Percentiles rank a stretch among this genome's conserved stretches.
Conservation (phyloP, 2,113 vertebrate species). For the Danionella cerebrum region DNA sequence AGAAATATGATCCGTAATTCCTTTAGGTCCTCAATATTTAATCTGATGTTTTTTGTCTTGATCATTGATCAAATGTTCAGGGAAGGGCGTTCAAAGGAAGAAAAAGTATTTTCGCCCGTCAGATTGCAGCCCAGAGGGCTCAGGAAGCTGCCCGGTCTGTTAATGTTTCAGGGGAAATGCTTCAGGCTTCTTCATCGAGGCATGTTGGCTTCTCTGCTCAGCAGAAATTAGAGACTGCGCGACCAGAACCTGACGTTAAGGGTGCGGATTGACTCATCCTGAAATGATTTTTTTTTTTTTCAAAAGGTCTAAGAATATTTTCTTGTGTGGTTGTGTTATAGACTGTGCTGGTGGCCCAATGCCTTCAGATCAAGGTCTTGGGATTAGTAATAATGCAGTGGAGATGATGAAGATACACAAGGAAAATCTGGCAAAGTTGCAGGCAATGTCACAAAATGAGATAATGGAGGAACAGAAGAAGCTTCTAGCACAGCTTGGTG, state of each 20-base stretch:
- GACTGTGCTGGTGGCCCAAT: conserved; percentile 44
- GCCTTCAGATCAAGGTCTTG: conserved; percentile 79
- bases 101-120: conserved; percentile 90
- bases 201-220: conserved; percentile 17
- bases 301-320: too few species aligned
- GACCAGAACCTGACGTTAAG: neutral
- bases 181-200: neutral
- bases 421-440: conserved; percentile 79
- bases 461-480: conserved; percentile 78
- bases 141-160: conserved; percentile 35
- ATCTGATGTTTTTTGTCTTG: neutral
- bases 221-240: conserved; percentile 43
- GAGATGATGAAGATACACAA: conserved; percentile 80
- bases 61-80: conserved; percentile 26
- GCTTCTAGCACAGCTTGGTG: conserved; percentile 81
- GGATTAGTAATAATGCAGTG: conserved; percentile 46
- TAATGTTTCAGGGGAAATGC: conserved; percentile 8
- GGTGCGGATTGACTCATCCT: neutral
- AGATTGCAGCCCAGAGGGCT: conserved; percentile 77
- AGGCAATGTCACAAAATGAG: conserved; percentile 71
- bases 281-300: neutral
- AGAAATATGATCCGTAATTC: conserved; percentile 5
- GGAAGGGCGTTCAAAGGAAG: conserved; percentile 51
- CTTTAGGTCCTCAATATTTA: neutral
- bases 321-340: neutral